Base-by-base conservation (phyloP, 2,888 invertebrate species). In the Pollenia labialis region DNA sequence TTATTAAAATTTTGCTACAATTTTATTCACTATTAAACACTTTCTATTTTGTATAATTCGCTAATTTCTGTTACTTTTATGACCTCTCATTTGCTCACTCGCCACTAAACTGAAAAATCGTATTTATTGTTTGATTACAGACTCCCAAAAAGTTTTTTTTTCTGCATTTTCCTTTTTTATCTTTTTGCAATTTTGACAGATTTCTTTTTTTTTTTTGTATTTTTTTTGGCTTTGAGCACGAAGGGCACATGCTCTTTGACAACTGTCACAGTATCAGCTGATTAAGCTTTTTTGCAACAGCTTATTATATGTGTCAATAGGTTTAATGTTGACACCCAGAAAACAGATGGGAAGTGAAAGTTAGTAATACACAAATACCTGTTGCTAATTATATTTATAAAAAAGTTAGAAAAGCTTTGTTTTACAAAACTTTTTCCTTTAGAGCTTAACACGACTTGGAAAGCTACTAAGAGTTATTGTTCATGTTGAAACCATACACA, bases 31-130 rank as follows among this genome's bases (percentile, higher is more conserved):
- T 58, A 42, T 23, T 40, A 14, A 77, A 50, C 18, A 66, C 18
- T 66, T 52, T 32, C 74, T 46, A 4, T n/a, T 52, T n/a, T n/a
- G 7, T 50, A 14, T 52, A 23, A 58, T 52, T 58, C 42, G 40
- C 48, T n/a, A 23, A 16, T 6, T 32, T 32, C 32, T 75, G 16
- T 46, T 44, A 18, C 64, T 64, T 54, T 46, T 52, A 87, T 85
- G 81, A 81, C 88, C 86, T 79, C 81, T 86, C 44, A 16, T 66
- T 84, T 76, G 81, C 85, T 88, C 87, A 86, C 81, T 88, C 71
- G 74, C 79, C 40, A 56, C 81, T 75, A 87, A 84, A 89, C 89
- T 89, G 74, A 85, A 66, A 52, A 71, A 54, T 4, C 40, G 10
- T 52, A 11, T 7, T 71, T 14, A 52, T 46, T 54, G 40, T 68